Conservation (phyloP, 2,888 invertebrate species). For the Furcula furcula region DNA sequence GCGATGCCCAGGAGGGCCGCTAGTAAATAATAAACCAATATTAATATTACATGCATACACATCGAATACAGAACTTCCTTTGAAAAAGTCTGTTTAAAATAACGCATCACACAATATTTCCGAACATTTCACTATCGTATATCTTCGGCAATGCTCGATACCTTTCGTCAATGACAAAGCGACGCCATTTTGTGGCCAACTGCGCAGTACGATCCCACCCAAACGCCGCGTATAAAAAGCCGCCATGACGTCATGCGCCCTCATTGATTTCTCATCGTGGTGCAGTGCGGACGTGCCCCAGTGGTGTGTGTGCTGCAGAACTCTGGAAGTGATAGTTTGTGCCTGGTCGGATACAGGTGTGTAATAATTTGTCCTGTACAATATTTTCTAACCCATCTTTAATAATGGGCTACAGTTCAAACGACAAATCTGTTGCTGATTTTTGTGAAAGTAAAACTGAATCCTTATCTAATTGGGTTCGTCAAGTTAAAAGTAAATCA, state of each 20-base stretch:
- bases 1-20: no score
- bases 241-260: slow-evolving; percentile 61
- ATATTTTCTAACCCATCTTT: slow-evolving; percentile 50
- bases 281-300: slow-evolving; percentile 51
- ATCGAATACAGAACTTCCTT: no score
- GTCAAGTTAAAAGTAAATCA: slow-evolving; percentile 84
- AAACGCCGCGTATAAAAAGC: slow-evolving; percentile 52
- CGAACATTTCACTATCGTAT: slow-evolving; percentile 10
- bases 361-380: slow-evolving; percentile 62
- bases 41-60: no score
- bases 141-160: slow-evolving; percentile 28
- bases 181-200: slow-evolving; percentile 64
- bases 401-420: slow-evolving; percentile 71
- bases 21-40: no score
- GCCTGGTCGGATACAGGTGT: slow-evolving; percentile 78
- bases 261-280: slow-evolving; percentile 46
- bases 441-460: slow-evolving; percentile 81
- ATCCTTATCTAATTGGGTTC: slow-evolving; percentile 84
- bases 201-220: slow-evolving; percentile 52
- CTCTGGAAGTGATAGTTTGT: slow-evolving; percentile 52
- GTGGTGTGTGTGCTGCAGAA: slow-evolving; percentile 61
- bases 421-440: slow-evolving; percentile 71
- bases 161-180: slow-evolving; percentile 10
- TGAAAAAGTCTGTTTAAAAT: no score
- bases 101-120: no score